phyloP scores from a whole-genome alignment of 2,888 invertebrate genomes.

The Microctonus aethiopoides region DNA sequence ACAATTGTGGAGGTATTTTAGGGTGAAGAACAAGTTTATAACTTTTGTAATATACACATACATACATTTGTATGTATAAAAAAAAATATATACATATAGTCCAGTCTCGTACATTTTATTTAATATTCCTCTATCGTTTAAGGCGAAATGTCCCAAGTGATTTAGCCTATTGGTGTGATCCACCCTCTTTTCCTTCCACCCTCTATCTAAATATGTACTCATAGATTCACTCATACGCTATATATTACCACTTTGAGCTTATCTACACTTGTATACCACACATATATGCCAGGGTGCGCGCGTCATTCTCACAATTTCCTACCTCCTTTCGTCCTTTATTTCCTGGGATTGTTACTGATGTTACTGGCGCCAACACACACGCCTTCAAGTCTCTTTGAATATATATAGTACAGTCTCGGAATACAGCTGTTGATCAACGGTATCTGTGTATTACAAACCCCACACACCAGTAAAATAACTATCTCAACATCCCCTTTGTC shows the following conservation, averaged over 20 bases:
- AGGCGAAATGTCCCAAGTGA: background rate
- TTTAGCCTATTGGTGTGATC: background rate
- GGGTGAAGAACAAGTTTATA: background rate
- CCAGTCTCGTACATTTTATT: background rate
- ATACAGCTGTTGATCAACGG: background rate
- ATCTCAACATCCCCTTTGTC: background rate
- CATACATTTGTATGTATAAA: background rate
- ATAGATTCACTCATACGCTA: background rate
- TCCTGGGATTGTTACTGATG: slow-evolving; percentile 13
- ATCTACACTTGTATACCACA: background rate
- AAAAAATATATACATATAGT: background rate
- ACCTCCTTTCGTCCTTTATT: slow-evolving; percentile 4
- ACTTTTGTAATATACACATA: background rate
- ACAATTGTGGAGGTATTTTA: background rate
- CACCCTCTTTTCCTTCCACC: background rate
- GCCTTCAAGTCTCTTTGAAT: background rate
- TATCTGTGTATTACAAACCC: background rate
- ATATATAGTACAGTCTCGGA: too few relatives aligned
- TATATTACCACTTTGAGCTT: background rate
- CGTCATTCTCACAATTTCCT: slow-evolving; percentile 7
- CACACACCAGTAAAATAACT: background rate
- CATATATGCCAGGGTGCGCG: slow-evolving; percentile 7
- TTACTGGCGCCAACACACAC: background rate
- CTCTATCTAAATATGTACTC: background rate
- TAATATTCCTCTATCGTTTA: background rate